Base-by-base conservation (phyloP, 2,113 vertebrate genomes). In the Odobenus rosmarus region DNA sequence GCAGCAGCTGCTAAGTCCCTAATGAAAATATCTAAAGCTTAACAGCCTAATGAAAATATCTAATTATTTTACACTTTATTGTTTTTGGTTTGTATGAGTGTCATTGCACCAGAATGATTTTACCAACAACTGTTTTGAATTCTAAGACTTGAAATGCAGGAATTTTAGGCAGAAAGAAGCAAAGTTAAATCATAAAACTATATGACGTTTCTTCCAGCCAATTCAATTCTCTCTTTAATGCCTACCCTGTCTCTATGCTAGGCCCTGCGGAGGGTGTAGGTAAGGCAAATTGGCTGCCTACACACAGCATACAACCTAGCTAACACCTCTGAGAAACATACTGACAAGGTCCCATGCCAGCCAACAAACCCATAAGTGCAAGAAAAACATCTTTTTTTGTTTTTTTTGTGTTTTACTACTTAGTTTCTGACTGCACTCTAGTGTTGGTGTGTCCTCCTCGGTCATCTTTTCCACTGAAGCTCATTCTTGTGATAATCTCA, bases 11-110 rank as follows among this genome's bases (percentile, higher is more conserved):
- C 12, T 80, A 87, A 81, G 36, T 91, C 51, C 95, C 95, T 84
- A 85, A 49, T 1, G 72, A 88, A 90, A 49, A 80, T 81, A 74
- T 74, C 28, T 42, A 90, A 95, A 76, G 26, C 42, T 16, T 49
- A 90, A 80, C 90, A 55, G 67, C 86, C 31, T 67, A 0, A 53
- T 2, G 64, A 88, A 93, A 49, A 80, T 81, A 61, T 79, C n/a
- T 46, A 88, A 95, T 96, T 95, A 80, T 95, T 97, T 96, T 79
- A 79, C 31, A 88, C 42, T 81, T 95, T 85, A 87, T 90, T 28
- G 7, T 53, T 92, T 92, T 83, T 92, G 42, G 33, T 69, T 90
- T 97, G 61, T 55, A 26, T 61, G 85, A 92, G 81, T 86, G 69
- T 64, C 72, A 80, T 28, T 49, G 12, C 61, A 62, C 39, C n/a